phyloP scores from a whole-genome alignment of 2,888 invertebrate species.

The Peribatodes rhomboidaria region DNA sequence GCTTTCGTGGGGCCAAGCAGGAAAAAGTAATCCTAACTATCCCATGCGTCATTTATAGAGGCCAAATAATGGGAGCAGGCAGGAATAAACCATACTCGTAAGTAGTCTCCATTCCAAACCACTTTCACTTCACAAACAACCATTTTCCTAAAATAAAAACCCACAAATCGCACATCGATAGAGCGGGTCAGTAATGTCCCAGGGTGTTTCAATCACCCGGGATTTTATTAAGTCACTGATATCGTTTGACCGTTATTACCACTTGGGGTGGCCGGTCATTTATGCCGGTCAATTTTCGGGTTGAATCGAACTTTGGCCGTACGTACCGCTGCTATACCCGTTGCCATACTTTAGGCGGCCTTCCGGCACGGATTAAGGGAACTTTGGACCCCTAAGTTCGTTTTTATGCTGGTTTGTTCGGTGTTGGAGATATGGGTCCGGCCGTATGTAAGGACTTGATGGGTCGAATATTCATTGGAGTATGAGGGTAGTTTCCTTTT shows the following conservation, averaged over 20 bases:
- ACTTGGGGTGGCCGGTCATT: constrained; percentile 60
- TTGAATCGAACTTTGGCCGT: constrained; percentile 59
- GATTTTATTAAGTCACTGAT: constrained; percentile 73
- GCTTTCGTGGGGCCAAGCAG: too few species aligned
- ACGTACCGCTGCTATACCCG: constrained; percentile 8
- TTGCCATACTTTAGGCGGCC: constrained; percentile 50
- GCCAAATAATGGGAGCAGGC: neutral
- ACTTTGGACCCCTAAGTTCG: constrained; percentile 49
- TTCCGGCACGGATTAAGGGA: constrained; percentile 47
- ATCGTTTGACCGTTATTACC: constrained; percentile 68
- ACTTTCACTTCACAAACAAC: neutral
- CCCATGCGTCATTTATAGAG: too few species aligned
- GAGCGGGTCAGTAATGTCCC: constrained; percentile 38
- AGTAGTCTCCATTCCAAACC: too few species aligned
- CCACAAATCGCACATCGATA: constrained; percentile 37
- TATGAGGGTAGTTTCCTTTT: constrained; percentile 24
- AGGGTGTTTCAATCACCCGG: constrained; percentile 51
- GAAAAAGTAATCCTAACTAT: too few species aligned
- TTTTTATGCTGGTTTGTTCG: constrained; percentile 49
- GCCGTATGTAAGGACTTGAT: constrained; percentile 32
- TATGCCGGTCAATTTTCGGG: constrained; percentile 72
- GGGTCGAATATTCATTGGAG: constrained; percentile 41
- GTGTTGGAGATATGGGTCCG: constrained; percentile 39
- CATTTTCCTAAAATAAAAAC: constrained; percentile 28
- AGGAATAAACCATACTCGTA: neutral